Conservation (phyloP, 2,113 vertebrate species). For the Pseudopodoces humilis region DNA sequence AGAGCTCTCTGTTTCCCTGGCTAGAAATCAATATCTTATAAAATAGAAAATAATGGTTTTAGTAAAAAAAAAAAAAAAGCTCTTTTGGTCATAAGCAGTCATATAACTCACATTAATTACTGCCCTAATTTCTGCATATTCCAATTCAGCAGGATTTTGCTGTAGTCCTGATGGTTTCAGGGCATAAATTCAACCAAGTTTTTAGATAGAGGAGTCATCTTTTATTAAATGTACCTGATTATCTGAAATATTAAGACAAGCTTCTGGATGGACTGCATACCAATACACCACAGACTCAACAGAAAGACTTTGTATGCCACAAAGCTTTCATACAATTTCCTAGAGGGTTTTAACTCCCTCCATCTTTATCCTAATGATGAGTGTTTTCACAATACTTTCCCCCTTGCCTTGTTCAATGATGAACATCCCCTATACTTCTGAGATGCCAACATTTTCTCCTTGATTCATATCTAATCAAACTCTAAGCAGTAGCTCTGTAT, state of each 20-base stretch:
- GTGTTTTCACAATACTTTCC: background rate
- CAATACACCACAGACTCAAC: background rate
- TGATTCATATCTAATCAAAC: background rate
- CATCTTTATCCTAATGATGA: background rate
- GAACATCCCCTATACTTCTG: background rate
- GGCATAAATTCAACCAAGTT: background rate
- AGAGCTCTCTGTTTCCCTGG: background rate
- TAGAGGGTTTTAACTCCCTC: background rate
- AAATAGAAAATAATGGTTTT: background rate
- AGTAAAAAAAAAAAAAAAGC: slow-evolving; percentile 31
- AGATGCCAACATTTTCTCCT: background rate
- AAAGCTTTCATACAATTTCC: background rate
- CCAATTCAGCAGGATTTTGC: slow-evolving; percentile 4
- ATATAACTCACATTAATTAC: background rate
- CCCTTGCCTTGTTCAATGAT: background rate
- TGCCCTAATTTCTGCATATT: background rate
- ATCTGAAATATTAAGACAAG: slow-evolving; percentile 8
- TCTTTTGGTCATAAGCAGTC: background rate
- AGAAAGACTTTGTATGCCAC: background rate
- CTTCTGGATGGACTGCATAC: background rate
- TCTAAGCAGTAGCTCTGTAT: background rate
- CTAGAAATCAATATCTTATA: slow-evolving; percentile 1
- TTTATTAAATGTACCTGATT: slow-evolving; percentile 1
- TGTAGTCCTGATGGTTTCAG: background rate
- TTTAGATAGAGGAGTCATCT: background rate